phyloP scores from a whole-genome alignment of 2,888 invertebrate genomes.

The Drosophila buzzatii region DNA sequence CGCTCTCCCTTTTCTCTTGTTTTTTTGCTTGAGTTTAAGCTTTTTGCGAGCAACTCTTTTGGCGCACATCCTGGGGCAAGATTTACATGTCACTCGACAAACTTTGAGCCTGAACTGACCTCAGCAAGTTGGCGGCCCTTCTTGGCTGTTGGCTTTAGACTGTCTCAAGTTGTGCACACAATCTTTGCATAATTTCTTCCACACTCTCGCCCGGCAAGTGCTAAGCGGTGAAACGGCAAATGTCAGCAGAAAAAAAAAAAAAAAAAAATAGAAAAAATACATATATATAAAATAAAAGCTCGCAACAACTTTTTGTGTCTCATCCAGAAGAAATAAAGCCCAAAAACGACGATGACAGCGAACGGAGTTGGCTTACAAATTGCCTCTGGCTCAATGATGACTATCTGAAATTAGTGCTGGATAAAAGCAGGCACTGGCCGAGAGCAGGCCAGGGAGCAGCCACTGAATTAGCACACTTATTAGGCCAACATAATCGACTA shows the following conservation, averaged over 20 bases:
- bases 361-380: constrained; percentile 39
- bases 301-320: constrained; percentile 42
- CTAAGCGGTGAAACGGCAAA: constrained; percentile 53
- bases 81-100: constrained; percentile 82
- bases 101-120: constrained; percentile 53
- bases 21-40: constrained; percentile 8
- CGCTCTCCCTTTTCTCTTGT: constrained; percentile 1
- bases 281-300: constrained; percentile 27
- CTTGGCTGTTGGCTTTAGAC: constrained; percentile 31
- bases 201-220: constrained; percentile 19
- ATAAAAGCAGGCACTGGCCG: neutral
- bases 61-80: constrained; percentile 68
- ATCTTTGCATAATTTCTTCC: constrained; percentile 75
- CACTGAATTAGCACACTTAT: constrained; percentile 49
- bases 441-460: neutral
- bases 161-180: constrained; percentile 69
- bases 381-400: constrained; percentile 47
- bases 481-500: constrained; percentile 38
- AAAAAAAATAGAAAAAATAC: neutral
- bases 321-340: constrained; percentile 17
- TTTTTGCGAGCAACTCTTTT: constrained; percentile 59
- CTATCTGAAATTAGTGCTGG: constrained; percentile 48
- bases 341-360: constrained; percentile 19
- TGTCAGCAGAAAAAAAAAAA: constrained; percentile 57
- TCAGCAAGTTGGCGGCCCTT: constrained; percentile 55